These are phyloP conservation scores for Creontiades dilutus DNA, from an alignment of 2,888 invertebrate species.

Conservation along the genomic window DNA sequence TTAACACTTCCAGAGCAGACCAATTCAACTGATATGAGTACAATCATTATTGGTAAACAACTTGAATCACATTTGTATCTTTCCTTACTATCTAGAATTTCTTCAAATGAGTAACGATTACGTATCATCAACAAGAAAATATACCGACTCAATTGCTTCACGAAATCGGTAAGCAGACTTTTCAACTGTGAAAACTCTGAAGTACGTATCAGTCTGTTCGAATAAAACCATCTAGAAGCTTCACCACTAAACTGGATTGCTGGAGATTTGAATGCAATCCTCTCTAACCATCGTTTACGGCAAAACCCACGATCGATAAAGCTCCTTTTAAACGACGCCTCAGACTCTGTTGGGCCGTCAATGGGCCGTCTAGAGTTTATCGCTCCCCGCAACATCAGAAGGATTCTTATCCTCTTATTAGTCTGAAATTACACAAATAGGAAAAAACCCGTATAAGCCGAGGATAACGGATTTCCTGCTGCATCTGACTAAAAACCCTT, in stretches of 20 bases:
- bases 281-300: background rate
- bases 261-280: constrained; percentile 11
- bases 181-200: too few relatives aligned
- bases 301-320: constrained; percentile 16
- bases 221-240: too few relatives aligned
- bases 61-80: too few relatives aligned
- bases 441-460: background rate
- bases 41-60: too few relatives aligned
- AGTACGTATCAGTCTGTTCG: too few relatives aligned
- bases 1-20: too few relatives aligned
- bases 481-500: background rate
- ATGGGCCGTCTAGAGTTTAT: constrained; percentile 11
- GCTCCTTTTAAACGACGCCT: background rate
- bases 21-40: too few relatives aligned
- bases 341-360: background rate
- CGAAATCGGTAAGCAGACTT: too few relatives aligned
- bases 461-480: constrained; percentile 4
- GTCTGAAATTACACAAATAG: background rate
- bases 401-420: constrained; percentile 43
- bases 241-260: background rate
- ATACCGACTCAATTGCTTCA: too few relatives aligned
- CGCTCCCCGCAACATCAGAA: constrained; percentile 16
- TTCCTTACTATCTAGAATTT: too few relatives aligned
- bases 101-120: too few relatives aligned
- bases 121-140: too few relatives aligned